Base-by-base conservation (phyloP, 2,888 invertebrate genomes). In the Willowsia nigromaculata region DNA sequence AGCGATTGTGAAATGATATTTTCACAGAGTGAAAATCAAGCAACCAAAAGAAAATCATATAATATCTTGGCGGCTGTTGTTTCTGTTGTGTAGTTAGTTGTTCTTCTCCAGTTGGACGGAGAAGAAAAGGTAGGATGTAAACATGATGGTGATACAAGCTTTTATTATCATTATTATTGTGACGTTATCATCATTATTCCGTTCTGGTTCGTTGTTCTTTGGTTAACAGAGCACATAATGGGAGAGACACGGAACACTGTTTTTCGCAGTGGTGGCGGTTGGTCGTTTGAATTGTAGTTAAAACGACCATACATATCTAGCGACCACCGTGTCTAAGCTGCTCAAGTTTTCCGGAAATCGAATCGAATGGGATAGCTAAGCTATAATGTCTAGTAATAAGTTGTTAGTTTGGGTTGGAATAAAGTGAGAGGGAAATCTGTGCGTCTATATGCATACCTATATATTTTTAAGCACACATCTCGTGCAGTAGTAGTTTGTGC, bases 181-280 rank as follows among this genome's bases (percentile, higher is more conserved):
- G n/a, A 40, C 43, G 50, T 78, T 50, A 30, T 78, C 78, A 37
- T 78, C 56, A 78, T 81, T 81, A 84, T 59, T 76, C 59, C 33
- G 76, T 85, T 85, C 76, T 85, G 76, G 62, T 74, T 76, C 76
- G 76, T 76, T 85, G 59, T 56, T 47, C 74, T 74, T 83, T 47
- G 56, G 65, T 47, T 40, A 71, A 43, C 62, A 62, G 62, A 62
- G 62, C 27, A 30, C 15, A 30, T 62, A 30, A 59, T 25, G 27
- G 27, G 25, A 27, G 59, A 59, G n/a, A 62, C 18, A 62, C 30
- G 30, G 33, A 15, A 62, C 62, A 30, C 30, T 62, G 27, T 53
- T 25, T 9, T 30, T 5, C 25, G 33, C 7, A 40, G 37, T 71
- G 18, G 18, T 40, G 18, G 43, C n/a, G n/a, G n/a, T n/a, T n/a